Evolutionary conservation across 1,140 invertebrate genomes (phyloP).

Genomic region (Nephotettix cincticeps): DNA sequence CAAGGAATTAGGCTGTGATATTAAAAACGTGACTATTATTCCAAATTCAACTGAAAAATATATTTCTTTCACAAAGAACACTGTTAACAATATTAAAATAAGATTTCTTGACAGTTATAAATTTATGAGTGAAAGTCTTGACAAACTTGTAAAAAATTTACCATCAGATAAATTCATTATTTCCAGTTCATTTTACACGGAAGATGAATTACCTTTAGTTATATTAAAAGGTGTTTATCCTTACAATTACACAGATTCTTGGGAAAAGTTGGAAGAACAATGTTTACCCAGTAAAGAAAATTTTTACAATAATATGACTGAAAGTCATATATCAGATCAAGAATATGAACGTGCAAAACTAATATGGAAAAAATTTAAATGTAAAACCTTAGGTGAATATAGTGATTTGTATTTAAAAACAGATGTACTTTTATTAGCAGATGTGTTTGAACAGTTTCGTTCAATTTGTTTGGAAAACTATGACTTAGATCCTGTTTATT

Average conservation of each 20-base stretch:
- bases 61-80: slow-evolving; percentile 1
- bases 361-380: slow-evolving; percentile 47
- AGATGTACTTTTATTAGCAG: slow-evolving; percentile 48
- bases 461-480: slow-evolving; percentile 15
- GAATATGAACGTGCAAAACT: slow-evolving; percentile 47
- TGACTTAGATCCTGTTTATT: slow-evolving; percentile 23
- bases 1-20: neutral
- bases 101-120: slow-evolving; percentile 37
- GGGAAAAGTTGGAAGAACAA: slow-evolving; percentile 41
- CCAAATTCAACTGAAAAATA: slow-evolving; percentile 8
- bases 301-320: slow-evolving; percentile 46
- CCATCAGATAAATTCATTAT: slow-evolving; percentile 2
- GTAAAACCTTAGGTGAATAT: slow-evolving; percentile 47
- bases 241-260: slow-evolving; percentile 41
- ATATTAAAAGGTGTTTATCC: slow-evolving; percentile 41
- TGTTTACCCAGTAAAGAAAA: slow-evolving; percentile 42
- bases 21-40: neutral
- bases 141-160: slow-evolving; percentile 28
- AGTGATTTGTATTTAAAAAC: slow-evolving; percentile 49
- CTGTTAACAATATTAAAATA: slow-evolving; percentile 24
- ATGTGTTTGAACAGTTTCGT: slow-evolving; percentile 49
- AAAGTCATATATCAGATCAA: slow-evolving; percentile 38
- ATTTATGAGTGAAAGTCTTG: slow-evolving; percentile 33
- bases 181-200: neutral
- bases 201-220: slow-evolving; percentile 32